Evolutionary conservation across 2,888 invertebrate genomes (phyloP).

Genomic region (Caenorhabditis afra): DNA sequence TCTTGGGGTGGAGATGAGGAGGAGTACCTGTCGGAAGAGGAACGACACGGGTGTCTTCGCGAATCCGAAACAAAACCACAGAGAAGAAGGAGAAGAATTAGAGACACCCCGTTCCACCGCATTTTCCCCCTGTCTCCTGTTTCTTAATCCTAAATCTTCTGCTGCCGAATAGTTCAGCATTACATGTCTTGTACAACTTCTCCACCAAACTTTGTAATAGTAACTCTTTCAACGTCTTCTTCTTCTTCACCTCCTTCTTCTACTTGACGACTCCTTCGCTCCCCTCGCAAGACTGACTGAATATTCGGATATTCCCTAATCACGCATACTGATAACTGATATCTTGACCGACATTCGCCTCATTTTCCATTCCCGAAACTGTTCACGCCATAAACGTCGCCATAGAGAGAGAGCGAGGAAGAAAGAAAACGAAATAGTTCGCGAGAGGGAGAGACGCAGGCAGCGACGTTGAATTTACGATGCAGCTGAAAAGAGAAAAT

Average conservation of each 20-base stretch:
- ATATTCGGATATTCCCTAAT: conserved; percentile 7
- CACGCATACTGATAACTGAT: conserved; percentile 33
- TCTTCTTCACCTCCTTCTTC: not conserved
- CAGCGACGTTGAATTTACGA: conserved; percentile 14
- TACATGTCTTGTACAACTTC: not conserved
- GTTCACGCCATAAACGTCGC: conserved; percentile 11
- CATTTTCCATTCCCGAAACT: conserved; percentile 8
- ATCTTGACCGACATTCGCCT: conserved; percentile 43
- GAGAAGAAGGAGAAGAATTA: conserved; percentile 33
- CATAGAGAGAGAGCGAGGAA: not conserved
- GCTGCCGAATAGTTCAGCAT: conserved; percentile 30
- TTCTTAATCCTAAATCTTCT: conserved; percentile 7
- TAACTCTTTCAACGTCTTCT: not conserved
- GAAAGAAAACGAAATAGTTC: too few species aligned
- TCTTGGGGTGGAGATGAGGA: conserved; percentile 7
- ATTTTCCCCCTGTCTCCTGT: not conserved
- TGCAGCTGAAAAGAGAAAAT: conserved; percentile 14
- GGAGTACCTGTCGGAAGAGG: not conserved
- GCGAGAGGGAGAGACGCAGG: conserved; percentile 29
- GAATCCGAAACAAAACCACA: conserved; percentile 14
- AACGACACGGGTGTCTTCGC: conserved; percentile 30
- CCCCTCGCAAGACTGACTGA: too few species aligned
- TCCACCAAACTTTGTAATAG: too few species aligned
- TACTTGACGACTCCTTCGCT: not conserved
- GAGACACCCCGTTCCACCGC: conserved; percentile 34